Percentiles rank a stretch among this genome's conserved stretches.
Evolutionary conservation across 2,888 invertebrate genomes (phyloP).

Genomic region (Chrysomela aeneicollis): DNA sequence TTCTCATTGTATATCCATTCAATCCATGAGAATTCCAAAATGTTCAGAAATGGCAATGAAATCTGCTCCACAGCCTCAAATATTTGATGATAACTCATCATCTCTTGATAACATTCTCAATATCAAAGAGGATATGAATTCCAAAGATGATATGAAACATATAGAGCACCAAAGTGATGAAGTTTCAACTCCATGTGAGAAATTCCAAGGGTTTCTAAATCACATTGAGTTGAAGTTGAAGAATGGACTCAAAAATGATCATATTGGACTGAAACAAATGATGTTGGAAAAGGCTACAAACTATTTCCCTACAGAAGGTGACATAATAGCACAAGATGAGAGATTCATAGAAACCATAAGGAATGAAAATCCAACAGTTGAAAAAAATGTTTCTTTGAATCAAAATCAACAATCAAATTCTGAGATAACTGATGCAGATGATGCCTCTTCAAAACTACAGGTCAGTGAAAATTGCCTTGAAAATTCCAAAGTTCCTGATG

Average conservation of each 20-base stretch:
- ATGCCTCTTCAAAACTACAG: neutral
- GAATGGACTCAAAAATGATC: too few species aligned
- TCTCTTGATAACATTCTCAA: neutral
- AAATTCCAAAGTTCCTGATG: neutral
- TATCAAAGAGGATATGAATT: neutral
- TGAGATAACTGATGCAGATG: neutral
- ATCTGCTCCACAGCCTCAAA: neutral
- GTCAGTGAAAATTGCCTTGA: neutral
- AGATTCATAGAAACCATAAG: neutral
- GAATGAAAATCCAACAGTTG: neutral
- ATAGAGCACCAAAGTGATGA: neutral
- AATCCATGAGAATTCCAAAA: neutral
- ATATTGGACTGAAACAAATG: neutral
- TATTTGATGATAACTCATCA: conserved; percentile 6
- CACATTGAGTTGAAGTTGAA: neutral
- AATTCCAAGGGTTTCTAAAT: neutral
- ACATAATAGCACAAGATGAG: neutral
- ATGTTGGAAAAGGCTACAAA: neutral
- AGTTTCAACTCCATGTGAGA: neutral
- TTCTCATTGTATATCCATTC: neutral
- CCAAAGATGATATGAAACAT: neutral
- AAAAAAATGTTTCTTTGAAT: neutral
- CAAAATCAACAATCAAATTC: neutral
- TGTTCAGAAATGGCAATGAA: neutral
- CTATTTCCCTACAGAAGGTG: neutral